These are phyloP conservation scores for Malurus alboscapulatus DNA, from an alignment of 2,113 vertebrate species.

Conservation along the genomic window DNA sequence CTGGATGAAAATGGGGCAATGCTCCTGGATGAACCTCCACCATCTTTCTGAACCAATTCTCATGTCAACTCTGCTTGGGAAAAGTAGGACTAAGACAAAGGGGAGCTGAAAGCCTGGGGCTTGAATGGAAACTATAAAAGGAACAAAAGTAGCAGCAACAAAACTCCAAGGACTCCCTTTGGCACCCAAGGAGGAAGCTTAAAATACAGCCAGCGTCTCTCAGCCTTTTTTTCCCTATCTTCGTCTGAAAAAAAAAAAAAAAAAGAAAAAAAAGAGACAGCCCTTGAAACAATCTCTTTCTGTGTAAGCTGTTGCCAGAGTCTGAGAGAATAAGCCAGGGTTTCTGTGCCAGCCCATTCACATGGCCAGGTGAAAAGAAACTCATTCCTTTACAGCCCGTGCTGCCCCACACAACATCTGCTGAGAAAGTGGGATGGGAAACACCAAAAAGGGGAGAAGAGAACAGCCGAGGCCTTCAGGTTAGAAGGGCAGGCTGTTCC, in stretches of 20 bases:
- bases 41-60: slow-evolving; percentile 12
- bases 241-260: not conserved
- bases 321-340: not conserved
- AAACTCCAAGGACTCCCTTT: slow-evolving; percentile 46
- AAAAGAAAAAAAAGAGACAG: not conserved
- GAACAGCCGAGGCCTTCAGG: slow-evolving; percentile 74
- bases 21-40: slow-evolving; percentile 8
- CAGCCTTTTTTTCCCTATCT: not conserved
- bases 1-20: not conserved
- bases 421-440: slow-evolving; percentile 61
- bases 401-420: slow-evolving; percentile 68
- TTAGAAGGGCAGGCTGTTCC: slow-evolving; percentile 88
- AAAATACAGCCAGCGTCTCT: slow-evolving; percentile 38
- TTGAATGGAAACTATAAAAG: slow-evolving; percentile 61
- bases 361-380: slow-evolving; percentile 68
- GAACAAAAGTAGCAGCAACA: slow-evolving; percentile 56
- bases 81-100: slow-evolving; percentile 47
- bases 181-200: slow-evolving; percentile 63
- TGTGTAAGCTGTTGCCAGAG: slow-evolving; percentile 6
- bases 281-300: slow-evolving; percentile 19
- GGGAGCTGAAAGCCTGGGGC: slow-evolving; percentile 41
- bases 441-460: slow-evolving; percentile 60
- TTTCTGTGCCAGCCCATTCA: slow-evolving; percentile 43
- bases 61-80: slow-evolving; percentile 50
- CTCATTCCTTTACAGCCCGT: slow-evolving; percentile 22